Base-by-base conservation (phyloP, 2,113 vertebrate species). In the Carettochelys insculpta region DNA sequence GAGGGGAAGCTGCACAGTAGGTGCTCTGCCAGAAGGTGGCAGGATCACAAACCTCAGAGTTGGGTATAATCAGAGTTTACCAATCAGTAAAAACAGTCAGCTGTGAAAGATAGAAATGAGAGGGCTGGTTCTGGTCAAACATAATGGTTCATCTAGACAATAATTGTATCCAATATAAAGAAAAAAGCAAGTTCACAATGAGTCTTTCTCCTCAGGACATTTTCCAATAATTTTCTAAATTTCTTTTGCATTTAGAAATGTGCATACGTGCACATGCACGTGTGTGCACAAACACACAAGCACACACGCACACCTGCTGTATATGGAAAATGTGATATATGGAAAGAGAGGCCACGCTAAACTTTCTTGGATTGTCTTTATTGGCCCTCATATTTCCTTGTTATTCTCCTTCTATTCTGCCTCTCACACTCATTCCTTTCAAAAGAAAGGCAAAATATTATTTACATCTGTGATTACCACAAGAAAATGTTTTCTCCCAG, bases 391-490 rank as follows among this genome's bases (percentile, higher is more conserved):
- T 41, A 19, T 38, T 89, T 75, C 17, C 22, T 90, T 34, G 8
- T 84, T 79, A 85, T 80, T 77, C 34, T 79, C 50, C 85, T 90
- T 80, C 61, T 81, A 4, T 61, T 87, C 50, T 53, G 7, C 41
- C 73, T 83, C 43, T 0, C 1, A 90, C 71, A 82, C 80, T 92
- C 81, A 56, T 25, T 45, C 78, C 78, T 95, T 94, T 88, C 76
- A 61, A 78, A 86, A 94, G 83, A 92, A 16, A 93, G 78, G 58
- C 76, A 84, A 89, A n/a, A 75, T 91, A 89, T 93, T 92, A 87
- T 93, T 97, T 90, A 94, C 88, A 95, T 95, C 92, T 95, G 94
- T 25, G 86, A 81, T 65, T 83, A 77, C 68, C 68, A 80, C 76
- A 87, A 31, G 47, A 88, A 92, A 87, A 91, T 41, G 0, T 1